Base-by-base conservation (phyloP, 2,113 vertebrate species). In the Hemiprocne comata region DNA sequence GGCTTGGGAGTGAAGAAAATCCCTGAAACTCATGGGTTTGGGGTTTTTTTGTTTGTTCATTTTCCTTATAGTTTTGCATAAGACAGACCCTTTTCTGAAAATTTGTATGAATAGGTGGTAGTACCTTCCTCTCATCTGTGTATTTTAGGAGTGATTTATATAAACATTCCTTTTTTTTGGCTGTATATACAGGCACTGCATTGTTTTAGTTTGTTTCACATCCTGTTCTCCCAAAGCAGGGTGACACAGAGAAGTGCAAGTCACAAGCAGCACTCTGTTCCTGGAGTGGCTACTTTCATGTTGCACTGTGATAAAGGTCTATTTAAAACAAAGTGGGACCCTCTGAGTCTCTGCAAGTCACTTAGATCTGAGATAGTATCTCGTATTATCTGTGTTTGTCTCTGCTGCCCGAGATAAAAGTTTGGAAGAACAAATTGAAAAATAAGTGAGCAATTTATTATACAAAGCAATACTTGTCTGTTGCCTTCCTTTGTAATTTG, bases 391-490 rank as follows among this genome's bases (percentile, higher is more conserved):
- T 72, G 55, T 85, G 95, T 82, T 94, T 92, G 72, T 84, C 65
- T 97, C 85, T 78, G 54, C 93, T 95, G 91, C 86, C 77, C 84
- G 65, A 95, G 96, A 94, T 94, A 87, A 92, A 94, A 94, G 91
- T 95, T 94, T 75, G 87, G 93, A 87, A 94, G 94, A 95, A 94
- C 89, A 96, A 94, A 95, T 91, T 89, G 94, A 91, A 94, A 95
- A 91, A 89, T 94, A 96, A 96, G 89, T 82, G 89, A 95, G 84
- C 62, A 87, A 87, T 94, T 95, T 94, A 75, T 94, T 97, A 91
- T 57, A 70, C 1, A 15, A 75, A 91, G 44, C 84, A 91, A 44
- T 81, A 50, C 89, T 72, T 94, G 93, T 92, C 91, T 72, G 61
- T 81, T 78, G 77, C 77, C 40, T 91, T 72, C 87, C 60, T 94